These are phyloP conservation scores for Theristicus caerulescens DNA, from an alignment of 2,113 vertebrate genomes.

Conservation along the genomic window DNA sequence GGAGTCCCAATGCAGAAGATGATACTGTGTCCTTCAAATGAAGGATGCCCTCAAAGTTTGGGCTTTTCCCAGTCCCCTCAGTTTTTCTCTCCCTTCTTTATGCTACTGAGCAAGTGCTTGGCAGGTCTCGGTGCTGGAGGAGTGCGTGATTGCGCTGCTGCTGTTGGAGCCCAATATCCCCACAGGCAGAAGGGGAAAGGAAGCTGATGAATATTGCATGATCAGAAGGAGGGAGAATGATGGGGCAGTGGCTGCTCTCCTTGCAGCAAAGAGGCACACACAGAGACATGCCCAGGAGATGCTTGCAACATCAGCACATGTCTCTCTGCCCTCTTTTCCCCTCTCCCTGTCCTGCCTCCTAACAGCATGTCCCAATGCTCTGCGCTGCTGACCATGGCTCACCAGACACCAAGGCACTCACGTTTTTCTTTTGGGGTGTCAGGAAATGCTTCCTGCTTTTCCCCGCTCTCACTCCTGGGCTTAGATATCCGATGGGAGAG, in stretches of 20 bases:
- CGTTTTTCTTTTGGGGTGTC: background rate
- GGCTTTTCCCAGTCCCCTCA: background rate
- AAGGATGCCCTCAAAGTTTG: slow-evolving; percentile 9
- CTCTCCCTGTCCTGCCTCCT: background rate
- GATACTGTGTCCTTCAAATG: background rate
- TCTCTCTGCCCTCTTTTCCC: background rate
- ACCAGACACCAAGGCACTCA: rapidly evolving
- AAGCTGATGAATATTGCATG: slow-evolving; percentile 17
- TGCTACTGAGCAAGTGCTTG: background rate
- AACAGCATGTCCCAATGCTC: background rate
- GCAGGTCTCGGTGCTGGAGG: background rate
- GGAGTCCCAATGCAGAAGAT: background rate
- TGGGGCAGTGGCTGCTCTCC: background rate
- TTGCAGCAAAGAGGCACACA: background rate
- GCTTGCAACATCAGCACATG: background rate
- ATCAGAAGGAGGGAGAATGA: background rate
- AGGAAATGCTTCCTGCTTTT: background rate
- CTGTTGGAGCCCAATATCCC: background rate
- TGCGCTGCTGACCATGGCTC: background rate
- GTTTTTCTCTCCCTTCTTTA: background rate
- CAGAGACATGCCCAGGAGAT: background rate
- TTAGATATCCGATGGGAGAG: background rate
- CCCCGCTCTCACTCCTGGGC: background rate
- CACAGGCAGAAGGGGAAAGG: background rate
- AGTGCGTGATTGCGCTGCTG: background rate